Evolutionary conservation across 2,797 vertebrate genomes (phyloP).

Genomic region (Hapalemur alaotrensis): DNA sequence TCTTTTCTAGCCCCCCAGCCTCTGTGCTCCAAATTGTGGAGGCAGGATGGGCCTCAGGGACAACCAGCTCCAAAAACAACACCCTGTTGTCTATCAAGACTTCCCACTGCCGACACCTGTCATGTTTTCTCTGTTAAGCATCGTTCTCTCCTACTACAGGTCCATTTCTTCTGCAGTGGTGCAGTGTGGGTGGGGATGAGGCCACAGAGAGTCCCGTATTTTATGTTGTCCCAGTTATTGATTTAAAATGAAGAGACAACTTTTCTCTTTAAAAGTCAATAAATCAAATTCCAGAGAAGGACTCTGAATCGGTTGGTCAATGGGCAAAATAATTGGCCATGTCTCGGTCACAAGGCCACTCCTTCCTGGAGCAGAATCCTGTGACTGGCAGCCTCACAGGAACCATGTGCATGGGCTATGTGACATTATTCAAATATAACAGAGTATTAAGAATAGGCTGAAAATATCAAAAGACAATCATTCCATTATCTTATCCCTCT

Average conservation of each 20-base stretch:
- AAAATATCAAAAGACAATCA: neutral
- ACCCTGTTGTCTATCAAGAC: neutral
- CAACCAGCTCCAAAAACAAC: neutral
- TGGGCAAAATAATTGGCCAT: neutral
- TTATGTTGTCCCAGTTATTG: neutral
- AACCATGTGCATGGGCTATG: neutral
- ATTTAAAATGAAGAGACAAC: neutral
- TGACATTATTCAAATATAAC: neutral
- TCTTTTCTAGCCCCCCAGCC: neutral
- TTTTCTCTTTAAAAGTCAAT: neutral
- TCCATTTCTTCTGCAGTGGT: neutral
- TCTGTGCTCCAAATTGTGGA: too few species aligned
- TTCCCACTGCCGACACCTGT: neutral
- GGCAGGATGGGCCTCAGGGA: neutral
- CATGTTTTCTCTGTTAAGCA: neutral
- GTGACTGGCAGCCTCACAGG: neutral
- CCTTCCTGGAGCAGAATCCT: neutral
- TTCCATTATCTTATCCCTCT: neutral
- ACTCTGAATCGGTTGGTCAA: neutral
- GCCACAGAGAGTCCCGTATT: neutral
- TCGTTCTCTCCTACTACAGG: neutral
- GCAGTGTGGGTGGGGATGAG: accelerated
- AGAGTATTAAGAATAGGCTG: neutral
- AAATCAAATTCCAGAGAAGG: neutral
- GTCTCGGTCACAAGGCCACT: neutral